Conservation (phyloP, 2,888 invertebrate genomes). For the Lithophane semibrunnea region DNA sequence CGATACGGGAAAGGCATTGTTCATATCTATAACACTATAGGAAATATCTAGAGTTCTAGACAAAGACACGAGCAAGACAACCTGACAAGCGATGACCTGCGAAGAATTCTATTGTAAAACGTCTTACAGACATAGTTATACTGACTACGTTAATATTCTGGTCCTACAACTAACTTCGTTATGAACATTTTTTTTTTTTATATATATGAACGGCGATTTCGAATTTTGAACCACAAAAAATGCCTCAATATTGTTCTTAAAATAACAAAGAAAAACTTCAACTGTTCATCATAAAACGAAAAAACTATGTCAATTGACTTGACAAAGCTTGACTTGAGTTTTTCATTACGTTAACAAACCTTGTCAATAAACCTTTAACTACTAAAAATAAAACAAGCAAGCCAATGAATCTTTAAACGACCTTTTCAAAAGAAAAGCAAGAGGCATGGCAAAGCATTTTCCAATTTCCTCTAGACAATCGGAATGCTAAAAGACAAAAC, state of each 20-base stretch:
- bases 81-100: slow-evolving; percentile 13
- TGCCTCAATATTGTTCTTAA: no score
- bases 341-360: neutral
- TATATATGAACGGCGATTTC: no score
- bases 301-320: no score
- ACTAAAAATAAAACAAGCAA: neutral
- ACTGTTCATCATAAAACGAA: no score
- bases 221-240: no score
- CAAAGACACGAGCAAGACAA: slow-evolving; percentile 1
- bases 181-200: no score
- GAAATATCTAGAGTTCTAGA: slow-evolving; percentile 10
- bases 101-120: slow-evolving; percentile 6
- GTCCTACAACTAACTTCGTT: no score
- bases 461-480: slow-evolving; percentile 57
- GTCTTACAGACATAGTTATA: neutral
- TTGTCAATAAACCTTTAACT: neutral
- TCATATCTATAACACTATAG: neutral
- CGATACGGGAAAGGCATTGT: neutral
- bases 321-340: neutral
- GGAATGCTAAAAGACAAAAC: slow-evolving; percentile 56
- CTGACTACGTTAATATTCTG: no score
- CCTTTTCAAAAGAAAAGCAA: slow-evolving; percentile 25
- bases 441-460: slow-evolving; percentile 45
- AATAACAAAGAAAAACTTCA: no score
- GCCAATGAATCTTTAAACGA: slow-evolving; percentile 2